Conservation (phyloP, 2,113 vertebrate species). For the Mesitornis unicolor region DNA sequence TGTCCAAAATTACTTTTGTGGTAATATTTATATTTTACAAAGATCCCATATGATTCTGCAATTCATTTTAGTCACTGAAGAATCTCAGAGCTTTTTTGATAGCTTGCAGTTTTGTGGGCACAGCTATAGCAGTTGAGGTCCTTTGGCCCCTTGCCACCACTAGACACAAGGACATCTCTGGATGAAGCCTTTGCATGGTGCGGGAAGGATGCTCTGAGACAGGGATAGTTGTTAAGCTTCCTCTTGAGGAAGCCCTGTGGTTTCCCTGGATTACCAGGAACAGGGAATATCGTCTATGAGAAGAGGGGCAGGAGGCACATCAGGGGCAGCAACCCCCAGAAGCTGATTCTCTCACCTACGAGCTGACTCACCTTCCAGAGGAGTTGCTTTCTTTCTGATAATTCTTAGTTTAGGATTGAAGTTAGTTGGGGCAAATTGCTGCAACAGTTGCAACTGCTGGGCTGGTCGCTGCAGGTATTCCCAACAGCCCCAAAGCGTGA, state of each 20-base stretch:
- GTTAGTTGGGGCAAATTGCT: not conserved
- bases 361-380: not conserved
- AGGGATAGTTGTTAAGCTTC: not conserved
- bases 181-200: not conserved
- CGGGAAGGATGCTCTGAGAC: not conserved
- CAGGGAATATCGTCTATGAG: not conserved
- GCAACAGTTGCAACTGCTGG: not conserved
- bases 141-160: not conserved
- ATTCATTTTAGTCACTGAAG: not conserved
- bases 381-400: not conserved
- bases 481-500: not conserved
- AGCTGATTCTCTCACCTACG: not conserved
- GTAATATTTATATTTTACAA: conserved; percentile 30
- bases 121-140: not conserved
- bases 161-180: not conserved
- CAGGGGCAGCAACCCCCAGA: not conserved
- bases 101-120: not conserved
- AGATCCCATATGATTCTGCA: not conserved
- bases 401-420: not conserved
- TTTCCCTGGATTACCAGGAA: not conserved
- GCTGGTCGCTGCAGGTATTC: not conserved
- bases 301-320: not conserved
- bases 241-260: not conserved
- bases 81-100: not conserved
- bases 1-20: not conserved